phyloP scores from a whole-genome alignment of 2,888 invertebrate species.

The Deroplatys truncata region DNA sequence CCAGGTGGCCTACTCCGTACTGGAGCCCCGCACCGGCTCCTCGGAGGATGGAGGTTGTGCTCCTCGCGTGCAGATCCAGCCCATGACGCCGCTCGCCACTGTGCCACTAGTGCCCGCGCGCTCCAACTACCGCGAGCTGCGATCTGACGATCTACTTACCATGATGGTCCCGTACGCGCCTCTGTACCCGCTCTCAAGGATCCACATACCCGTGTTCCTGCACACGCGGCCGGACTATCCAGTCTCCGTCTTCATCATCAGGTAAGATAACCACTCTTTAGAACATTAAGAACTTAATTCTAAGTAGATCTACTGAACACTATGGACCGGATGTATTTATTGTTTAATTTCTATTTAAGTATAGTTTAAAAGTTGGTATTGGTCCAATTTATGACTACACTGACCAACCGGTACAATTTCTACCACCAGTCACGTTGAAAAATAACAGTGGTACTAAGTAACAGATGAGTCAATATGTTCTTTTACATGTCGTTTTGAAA shows the following conservation, averaged over 20 bases:
- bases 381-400: too few species aligned
- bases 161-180: slow-evolving; percentile 84
- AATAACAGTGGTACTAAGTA: too few species aligned
- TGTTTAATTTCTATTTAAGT: too few species aligned
- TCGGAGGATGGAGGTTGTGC: slow-evolving; percentile 62
- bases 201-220: slow-evolving; percentile 88
- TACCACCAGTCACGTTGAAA: too few species aligned
- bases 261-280: slow-evolving; percentile 54
- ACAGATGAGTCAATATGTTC: too few species aligned
- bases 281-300: too few species aligned
- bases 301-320: too few species aligned
- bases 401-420: too few species aligned
- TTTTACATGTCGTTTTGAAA: too few species aligned
- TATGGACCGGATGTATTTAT: too few species aligned
- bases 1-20: slow-evolving; percentile 81
- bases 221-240: slow-evolving; percentile 60
- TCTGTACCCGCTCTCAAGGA: slow-evolving; percentile 81
- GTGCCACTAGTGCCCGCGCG: slow-evolving; percentile 74
- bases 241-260: slow-evolving; percentile 78
- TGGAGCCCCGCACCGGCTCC: slow-evolving; percentile 71
- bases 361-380: too few species aligned
- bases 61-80: slow-evolving; percentile 66
- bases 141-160: slow-evolving; percentile 77
- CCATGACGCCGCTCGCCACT: slow-evolving; percentile 51
- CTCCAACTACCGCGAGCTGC: slow-evolving; percentile 78